These are phyloP conservation scores for Motacilla alba DNA, from an alignment of 2,113 vertebrate genomes.

Conservation along the genomic window DNA sequence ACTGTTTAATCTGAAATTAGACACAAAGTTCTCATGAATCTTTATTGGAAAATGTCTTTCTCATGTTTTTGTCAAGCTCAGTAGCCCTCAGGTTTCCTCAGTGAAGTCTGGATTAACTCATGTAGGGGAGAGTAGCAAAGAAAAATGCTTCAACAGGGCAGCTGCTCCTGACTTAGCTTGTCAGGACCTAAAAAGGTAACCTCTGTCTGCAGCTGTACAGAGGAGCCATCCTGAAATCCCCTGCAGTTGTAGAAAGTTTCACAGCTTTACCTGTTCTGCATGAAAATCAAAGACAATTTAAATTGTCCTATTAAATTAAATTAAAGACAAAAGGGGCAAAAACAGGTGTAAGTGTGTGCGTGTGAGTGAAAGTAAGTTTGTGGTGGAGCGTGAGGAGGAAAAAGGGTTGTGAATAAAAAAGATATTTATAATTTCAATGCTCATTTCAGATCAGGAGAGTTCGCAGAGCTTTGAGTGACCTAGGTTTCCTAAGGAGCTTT, in stretches of 20 bases:
- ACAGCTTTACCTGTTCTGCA: neutral
- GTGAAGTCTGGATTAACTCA: neutral
- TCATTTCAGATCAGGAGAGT: neutral
- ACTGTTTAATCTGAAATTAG: neutral
- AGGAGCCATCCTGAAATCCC: neutral
- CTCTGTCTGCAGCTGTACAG: neutral
- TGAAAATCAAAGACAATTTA: neutral
- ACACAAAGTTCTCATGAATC: neutral
- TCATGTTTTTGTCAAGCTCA: neutral
- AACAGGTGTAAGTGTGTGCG: accelerated
- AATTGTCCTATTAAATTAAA: too few species aligned
- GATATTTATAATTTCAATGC: neutral
- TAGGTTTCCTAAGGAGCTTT: neutral
- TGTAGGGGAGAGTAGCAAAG: neutral
- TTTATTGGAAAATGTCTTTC: neutral
- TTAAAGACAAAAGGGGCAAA: neutral
- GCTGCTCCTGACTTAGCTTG: neutral
- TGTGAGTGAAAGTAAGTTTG: neutral
- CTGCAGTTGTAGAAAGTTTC: neutral
- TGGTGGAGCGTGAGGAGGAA: neutral
- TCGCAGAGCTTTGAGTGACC: neutral
- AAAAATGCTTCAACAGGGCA: neutral
- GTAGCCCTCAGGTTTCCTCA: neutral
- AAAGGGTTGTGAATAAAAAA: neutral
- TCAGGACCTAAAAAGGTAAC: neutral